Evolutionary conservation across 2,797 vertebrate genomes (phyloP), one percentile per base, ranked within the genome.

Genomic region (Mormyrus proboscirostris): DNA sequence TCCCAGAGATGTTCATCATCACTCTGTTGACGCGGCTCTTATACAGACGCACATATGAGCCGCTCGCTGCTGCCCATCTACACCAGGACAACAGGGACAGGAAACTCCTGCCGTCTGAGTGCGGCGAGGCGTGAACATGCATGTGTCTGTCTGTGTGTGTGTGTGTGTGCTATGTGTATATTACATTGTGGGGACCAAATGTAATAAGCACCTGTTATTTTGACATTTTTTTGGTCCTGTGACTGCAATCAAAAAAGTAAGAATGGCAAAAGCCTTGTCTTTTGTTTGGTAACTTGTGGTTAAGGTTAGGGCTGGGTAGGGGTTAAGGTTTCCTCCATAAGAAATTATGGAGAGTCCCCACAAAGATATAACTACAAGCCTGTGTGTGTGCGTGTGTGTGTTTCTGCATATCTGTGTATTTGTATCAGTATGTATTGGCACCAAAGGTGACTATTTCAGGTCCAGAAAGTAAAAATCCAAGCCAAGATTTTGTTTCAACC

Each of bases 1-100:
- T 98, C 91, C 93, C 96, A 93, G 97, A 98, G 94, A 97, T 97
- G 96, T 98, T 98, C 93, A 94, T 98, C 91, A 95, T 98, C 91
- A 96, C 95, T 53, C 88, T 98, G 62, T 89, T 96, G 90, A 96
- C 93, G 69, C 94, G 96, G 7, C 90, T 91, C 88, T 91, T 97
- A 88, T 97, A 96, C 91, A 94, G 95, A 53, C 96, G 96, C 82
- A 94, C 88, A 41, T 97, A 97, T 0, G 90, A 95, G 0, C 57
- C 93, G 2, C 88, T 96, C 82, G 93, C 93, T 38, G 76, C 90
- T 89, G 90, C 10, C 0, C 93, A 94, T 69, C 25, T 86, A 4
- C 86, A 38, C 0, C 82, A 91, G 25, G 91, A 91, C 90, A 91
- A 91, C 0, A 89, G 92, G 16, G 91, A 94, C 47, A 33, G n/a